Base-by-base conservation (phyloP, 1,140 invertebrate species). In the Drosophila guanche region DNA sequence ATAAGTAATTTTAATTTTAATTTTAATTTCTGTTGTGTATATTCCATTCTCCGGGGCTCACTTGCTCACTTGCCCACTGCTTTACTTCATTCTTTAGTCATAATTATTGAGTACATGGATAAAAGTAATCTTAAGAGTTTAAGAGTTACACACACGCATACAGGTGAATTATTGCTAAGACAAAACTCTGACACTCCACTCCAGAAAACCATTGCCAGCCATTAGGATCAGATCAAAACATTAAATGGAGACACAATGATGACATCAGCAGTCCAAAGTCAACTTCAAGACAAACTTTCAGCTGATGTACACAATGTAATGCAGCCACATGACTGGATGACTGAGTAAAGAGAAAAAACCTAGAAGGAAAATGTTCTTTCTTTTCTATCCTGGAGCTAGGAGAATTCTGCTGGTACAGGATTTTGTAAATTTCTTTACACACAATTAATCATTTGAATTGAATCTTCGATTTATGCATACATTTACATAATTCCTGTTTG, bases 1-100 rank as follows among this genome's bases (percentile, higher is more conserved):
- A 79, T 79, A 79, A 84, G 41, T 71, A 84, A 84, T 74, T 56
- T 84, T 20, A 20, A 20, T 74, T 56, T 84, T 20, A 20, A 20
- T 20, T 20, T 20, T 58, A 66, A 70, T 78, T 62, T 78, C 45
- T 74, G 41, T 54, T 55, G 61, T 55, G 61, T 61, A 54, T 67
- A 40, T 20, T 20, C 14, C 42, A 22, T 47, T 40, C 61, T 25
- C 37, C 20, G 20, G 7, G 2, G 0, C 8, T 1, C 14, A n/a
- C 61, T 48, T 42, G 29, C 55, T 62, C 40, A 8, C 61, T 48
- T 42, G 29, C 55, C 55, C 40, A 8, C 42, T 50, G 27, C 6
- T 25, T 37, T 45, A 16, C 46, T 56, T 62, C 51, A 8, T 27
- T 33, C 29, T 67, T 76, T 74, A 54, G 55, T 72, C 75, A 63